phyloP scores from a whole-genome alignment of 2,888 invertebrate genomes.

The Tridacna crocea region DNA sequence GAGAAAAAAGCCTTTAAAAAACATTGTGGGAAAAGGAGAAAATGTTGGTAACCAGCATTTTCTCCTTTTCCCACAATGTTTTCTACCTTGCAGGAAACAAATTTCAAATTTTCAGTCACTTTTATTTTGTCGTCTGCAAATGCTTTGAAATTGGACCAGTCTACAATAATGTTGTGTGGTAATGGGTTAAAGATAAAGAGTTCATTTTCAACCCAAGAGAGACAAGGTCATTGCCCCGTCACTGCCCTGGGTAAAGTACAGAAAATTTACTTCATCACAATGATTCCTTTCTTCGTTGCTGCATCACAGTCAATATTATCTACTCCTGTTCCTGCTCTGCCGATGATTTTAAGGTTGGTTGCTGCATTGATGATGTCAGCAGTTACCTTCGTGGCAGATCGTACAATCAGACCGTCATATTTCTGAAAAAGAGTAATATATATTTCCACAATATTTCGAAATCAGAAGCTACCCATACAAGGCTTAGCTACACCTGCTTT shows the following conservation, averaged over 20 bases:
- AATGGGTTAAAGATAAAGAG: too few relatives aligned
- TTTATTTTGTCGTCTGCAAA: too few relatives aligned
- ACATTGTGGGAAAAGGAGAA: constrained; percentile 1
- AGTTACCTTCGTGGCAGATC: constrained; percentile 97
- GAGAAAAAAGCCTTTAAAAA: too few relatives aligned
- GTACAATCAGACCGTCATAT: constrained; percentile 95
- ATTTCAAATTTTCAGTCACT: too few relatives aligned
- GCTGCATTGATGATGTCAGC: constrained; percentile 91
- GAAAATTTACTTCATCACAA: constrained; percentile 94
- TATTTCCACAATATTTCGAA: not conserved
- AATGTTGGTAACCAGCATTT: not conserved
- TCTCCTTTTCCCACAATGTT: not conserved
- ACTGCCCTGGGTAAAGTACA: too few relatives aligned
- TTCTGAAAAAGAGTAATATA: constrained; percentile 87
- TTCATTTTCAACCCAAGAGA: too few relatives aligned
- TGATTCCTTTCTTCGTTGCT: constrained; percentile 92
- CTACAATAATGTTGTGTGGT: too few relatives aligned
- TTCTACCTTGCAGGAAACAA: too few relatives aligned
- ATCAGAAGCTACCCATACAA: too few relatives aligned
- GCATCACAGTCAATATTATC: constrained; percentile 97
- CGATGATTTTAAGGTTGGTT: constrained; percentile 92
- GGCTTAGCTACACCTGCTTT: not conserved
- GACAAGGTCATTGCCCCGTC: too few relatives aligned
- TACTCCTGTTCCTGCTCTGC: constrained; percentile 98
- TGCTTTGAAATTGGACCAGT: too few relatives aligned